phyloP scores from a whole-genome alignment of 2,113 vertebrate species.

The Plestiodon gilberti region DNA sequence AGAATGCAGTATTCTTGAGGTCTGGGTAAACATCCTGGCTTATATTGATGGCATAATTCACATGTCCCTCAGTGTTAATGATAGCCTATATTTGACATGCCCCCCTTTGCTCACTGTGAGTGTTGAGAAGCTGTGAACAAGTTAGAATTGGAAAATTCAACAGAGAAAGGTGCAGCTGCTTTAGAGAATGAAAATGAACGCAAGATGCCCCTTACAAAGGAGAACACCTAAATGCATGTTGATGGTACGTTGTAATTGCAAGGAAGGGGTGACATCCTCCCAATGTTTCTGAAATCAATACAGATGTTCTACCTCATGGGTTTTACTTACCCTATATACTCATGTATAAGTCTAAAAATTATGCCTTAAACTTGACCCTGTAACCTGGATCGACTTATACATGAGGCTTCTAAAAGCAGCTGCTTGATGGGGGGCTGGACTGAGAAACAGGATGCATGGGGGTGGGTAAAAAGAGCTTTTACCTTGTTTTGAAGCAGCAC shows the following conservation, averaged over 20 bases:
- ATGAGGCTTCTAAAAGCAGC: too few species aligned
- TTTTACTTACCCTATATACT: not conserved
- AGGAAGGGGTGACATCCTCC: not conserved
- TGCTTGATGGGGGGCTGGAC: too few species aligned
- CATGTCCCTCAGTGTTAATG: not conserved
- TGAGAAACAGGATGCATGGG: too few species aligned
- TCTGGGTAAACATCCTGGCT: not conserved
- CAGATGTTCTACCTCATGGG: not conserved
- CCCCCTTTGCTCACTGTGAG: not conserved
- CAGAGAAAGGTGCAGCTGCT: not conserved
- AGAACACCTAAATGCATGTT: not conserved
- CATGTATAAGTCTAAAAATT: too few species aligned
- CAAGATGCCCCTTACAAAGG: not conserved
- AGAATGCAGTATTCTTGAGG: not conserved
- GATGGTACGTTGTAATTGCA: not conserved
- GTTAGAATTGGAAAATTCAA: not conserved
- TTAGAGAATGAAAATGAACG: not conserved
- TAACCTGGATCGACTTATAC: too few species aligned
- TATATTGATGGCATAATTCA: not conserved
- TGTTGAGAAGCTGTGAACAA: not conserved
- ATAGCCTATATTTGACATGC: not conserved
- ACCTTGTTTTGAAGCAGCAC: too few species aligned
- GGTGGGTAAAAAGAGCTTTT: too few species aligned
- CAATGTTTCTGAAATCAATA: not conserved
- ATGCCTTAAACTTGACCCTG: too few species aligned